Evolutionary conservation across 2,113 vertebrate species (phyloP).

Genomic region (Eublepharis macularius): DNA sequence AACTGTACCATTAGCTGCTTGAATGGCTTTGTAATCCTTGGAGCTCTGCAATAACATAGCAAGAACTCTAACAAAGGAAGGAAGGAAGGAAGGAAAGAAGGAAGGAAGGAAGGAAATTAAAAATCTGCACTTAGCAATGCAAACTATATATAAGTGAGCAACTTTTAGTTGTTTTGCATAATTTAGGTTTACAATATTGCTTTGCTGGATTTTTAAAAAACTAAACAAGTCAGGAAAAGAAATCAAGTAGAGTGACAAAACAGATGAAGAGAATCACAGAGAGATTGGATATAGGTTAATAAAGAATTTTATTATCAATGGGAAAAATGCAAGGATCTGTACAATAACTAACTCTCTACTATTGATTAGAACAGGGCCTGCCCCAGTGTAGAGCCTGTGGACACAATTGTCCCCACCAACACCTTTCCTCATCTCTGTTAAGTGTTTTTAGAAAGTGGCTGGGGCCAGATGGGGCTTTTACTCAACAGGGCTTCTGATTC

Average conservation of each 20-base stretch:
- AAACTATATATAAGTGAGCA: neutral
- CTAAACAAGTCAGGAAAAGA: neutral
- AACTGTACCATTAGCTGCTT: constrained; percentile 35
- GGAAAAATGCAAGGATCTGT: neutral
- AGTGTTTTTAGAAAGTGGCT: too few species aligned
- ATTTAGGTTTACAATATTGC: neutral
- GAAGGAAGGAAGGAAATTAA: neutral
- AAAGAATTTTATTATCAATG: neutral
- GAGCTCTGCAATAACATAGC: constrained; percentile 43
- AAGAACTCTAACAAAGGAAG: constrained; percentile 26
- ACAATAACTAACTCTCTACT: neutral
- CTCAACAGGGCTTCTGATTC: too few species aligned
- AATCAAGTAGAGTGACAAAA: neutral
- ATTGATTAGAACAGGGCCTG: neutral
- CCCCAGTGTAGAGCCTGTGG: too few species aligned
- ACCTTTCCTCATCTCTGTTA: too few species aligned
- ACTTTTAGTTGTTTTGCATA: neutral
- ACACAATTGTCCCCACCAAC: too few species aligned
- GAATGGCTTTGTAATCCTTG: constrained; percentile 40
- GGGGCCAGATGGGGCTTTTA: too few species aligned
- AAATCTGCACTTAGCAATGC: neutral
- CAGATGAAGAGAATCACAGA: neutral
- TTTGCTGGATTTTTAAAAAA: neutral
- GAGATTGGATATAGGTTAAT: neutral
- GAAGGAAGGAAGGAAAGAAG: neutral